phyloP scores from a whole-genome alignment of 2,113 vertebrate species.

The Colossoma macropomum region DNA sequence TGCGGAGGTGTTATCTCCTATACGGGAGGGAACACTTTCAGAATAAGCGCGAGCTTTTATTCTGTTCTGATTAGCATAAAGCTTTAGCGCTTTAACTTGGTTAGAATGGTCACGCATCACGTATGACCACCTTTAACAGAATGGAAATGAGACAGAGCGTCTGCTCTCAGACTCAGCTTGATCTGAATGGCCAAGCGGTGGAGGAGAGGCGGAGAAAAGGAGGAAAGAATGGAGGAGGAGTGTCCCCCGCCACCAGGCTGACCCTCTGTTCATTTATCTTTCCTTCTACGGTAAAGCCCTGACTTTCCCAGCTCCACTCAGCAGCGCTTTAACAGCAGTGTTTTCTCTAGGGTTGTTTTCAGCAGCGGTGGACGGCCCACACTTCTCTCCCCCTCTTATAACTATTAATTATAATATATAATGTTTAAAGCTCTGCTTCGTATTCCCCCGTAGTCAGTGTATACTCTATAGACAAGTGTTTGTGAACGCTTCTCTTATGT shows the following conservation, averaged over 20 bases:
- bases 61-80: background rate
- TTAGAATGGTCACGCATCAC: conserved; percentile 1
- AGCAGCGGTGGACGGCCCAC: too few relatives aligned
- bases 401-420: too few relatives aligned
- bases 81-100: background rate
- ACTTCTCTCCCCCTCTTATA: too few relatives aligned
- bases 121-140: background rate
- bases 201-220: background rate
- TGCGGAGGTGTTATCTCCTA: background rate
- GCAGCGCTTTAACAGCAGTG: too few relatives aligned
- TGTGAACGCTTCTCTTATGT: too few relatives aligned
- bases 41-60: background rate
- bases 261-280: background rate
- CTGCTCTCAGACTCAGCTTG: background rate
- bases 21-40: background rate
- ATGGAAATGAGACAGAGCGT: background rate
- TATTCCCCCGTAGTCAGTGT: too few relatives aligned
- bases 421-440: too few relatives aligned
- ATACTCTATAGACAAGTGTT: too few relatives aligned
- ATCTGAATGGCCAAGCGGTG: background rate
- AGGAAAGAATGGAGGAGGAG: background rate
- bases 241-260: background rate
- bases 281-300: background rate
- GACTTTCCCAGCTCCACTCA: too few relatives aligned
- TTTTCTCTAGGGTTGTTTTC: too few relatives aligned